Base-by-base conservation (phyloP, 2,888 invertebrate species). In the Apamea sordens region DNA sequence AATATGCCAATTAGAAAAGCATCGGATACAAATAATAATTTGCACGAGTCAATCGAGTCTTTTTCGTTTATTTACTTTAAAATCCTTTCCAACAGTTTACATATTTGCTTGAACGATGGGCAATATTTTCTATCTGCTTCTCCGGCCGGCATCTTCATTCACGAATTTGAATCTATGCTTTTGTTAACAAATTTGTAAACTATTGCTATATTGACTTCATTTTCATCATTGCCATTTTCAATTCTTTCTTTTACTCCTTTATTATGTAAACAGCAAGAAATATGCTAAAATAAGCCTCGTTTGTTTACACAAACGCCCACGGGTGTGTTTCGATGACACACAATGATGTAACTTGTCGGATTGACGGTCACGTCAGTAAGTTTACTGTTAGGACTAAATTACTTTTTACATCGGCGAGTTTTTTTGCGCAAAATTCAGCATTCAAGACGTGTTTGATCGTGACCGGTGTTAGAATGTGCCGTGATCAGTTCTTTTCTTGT, bases 291-390 rank as follows among this genome's bases (percentile, higher is more conserved):
- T 69, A 69, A 73, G 24, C 63, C 32, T 63, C 44, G 21, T 74
- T 75, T 84, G 68, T 82, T 75, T 70, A 75, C 53, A 77, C 18
- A 70, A 41, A 65, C 82, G 28, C 67, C 71, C 18, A 77, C 72
- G 68, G 77, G 74, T 74, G 84, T 74, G 77, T 32, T 50, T 56
- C 68, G 77, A 82, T 84, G 86, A 75, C 86, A 82, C 71, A 77
- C 64, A 82, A 79, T 89, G 89, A 89, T 86, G 89, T 74, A 89
- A 89, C 82, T 64, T 53, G 77, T 73, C 24, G 3, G 68, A 73
- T 79, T 73, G 84, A 44, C 44, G 69, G 80, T 80, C 82, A 78
- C 84, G 73, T 72, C 74, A 83, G 74, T 13, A 18, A 65, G 32
- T 83, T 73, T 65, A 82, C 79, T 53, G 81, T 82, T 81, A 73